phyloP scores from a whole-genome alignment of 2,888 invertebrate genomes.

The Conomelus anceps region DNA sequence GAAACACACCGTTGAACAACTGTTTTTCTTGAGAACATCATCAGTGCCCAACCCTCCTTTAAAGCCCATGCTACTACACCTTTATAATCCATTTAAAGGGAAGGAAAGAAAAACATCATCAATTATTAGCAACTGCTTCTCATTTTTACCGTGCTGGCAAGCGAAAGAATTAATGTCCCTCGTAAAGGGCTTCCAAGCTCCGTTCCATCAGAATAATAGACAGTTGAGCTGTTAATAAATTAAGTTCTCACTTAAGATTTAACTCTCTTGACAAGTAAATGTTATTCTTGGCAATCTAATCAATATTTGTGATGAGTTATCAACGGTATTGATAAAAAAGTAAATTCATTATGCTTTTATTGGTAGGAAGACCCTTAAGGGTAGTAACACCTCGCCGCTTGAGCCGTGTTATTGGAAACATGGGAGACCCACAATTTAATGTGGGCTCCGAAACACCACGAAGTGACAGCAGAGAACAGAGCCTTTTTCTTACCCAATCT shows the following conservation, averaged over 20 bases:
- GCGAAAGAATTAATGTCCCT: not conserved
- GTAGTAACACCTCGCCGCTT: too few relatives aligned
- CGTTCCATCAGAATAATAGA: not conserved
- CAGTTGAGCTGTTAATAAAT: not conserved
- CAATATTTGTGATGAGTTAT: not conserved
- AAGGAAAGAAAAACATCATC: not conserved
- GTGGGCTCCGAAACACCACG: too few relatives aligned
- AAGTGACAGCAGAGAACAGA: too few relatives aligned
- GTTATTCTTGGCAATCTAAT: too few relatives aligned
- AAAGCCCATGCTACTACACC: not conserved
- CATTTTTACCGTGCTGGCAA: not conserved
- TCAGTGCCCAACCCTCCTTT: not conserved
- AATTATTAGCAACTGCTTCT: not conserved
- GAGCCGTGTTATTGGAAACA: too few relatives aligned
- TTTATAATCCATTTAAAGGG: not conserved
- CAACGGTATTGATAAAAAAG: too few relatives aligned
- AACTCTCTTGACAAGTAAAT: too few relatives aligned
- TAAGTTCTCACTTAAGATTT: not conserved
- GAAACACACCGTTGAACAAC: not conserved
- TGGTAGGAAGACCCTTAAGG: too few relatives aligned
- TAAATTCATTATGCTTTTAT: too few relatives aligned
- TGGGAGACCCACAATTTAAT: too few relatives aligned
- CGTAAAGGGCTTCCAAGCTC: not conserved
- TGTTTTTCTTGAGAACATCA: not conserved
- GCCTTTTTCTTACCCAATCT: too few relatives aligned